Percentiles rank a stretch among this genome's conserved stretches.
phyloP scores from a whole-genome alignment of 2,888 invertebrate species.

The Chrysolina americana region DNA sequence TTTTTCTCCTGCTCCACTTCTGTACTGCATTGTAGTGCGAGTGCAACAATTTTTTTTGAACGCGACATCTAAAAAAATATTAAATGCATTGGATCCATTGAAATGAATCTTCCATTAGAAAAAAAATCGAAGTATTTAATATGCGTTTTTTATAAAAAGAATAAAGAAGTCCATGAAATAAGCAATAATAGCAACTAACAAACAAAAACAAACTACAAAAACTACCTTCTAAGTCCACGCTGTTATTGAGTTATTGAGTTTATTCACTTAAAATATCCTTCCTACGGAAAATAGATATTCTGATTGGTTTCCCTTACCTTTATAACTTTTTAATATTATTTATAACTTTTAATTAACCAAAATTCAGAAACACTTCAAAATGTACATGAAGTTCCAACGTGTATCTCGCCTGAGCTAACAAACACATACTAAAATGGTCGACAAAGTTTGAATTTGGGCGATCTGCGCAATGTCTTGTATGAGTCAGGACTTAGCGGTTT shows the following conservation, averaged over 20 bases:
- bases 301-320: background rate
- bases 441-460: background rate
- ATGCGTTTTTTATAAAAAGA: background rate
- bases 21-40: conserved; percentile 1
- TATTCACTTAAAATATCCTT: background rate
- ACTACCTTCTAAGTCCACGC: background rate
- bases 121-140: background rate
- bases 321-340: background rate
- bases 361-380: background rate
- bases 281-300: background rate
- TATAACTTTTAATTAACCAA: background rate
- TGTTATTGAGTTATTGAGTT: conserved; percentile 7
- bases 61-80: background rate
- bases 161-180: background rate
- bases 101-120: conserved; percentile 1
- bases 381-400: background rate
- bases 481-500: background rate
- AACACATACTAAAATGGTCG: background rate
- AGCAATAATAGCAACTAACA: background rate
- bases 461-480: conserved; percentile 6
- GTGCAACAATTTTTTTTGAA: conserved; percentile 7
- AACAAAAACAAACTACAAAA: background rate
- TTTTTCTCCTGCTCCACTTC: background rate
- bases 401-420: background rate
- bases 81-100: background rate